These are phyloP conservation scores for Zaprionus tsacasi DNA, from an alignment of 1,140 invertebrate genomes.

Conservation along the genomic window DNA sequence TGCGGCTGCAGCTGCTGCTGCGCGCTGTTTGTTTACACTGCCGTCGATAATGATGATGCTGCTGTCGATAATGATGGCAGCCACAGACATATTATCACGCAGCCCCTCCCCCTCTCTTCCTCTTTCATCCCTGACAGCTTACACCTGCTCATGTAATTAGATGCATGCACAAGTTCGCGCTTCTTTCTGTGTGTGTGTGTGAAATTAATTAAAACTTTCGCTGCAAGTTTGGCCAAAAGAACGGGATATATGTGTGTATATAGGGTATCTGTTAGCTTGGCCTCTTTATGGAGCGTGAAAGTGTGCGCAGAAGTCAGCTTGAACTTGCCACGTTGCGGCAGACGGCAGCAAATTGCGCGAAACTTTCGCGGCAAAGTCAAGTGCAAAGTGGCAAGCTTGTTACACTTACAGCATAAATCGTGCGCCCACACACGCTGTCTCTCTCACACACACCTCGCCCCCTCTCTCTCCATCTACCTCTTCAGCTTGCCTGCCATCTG, in stretches of 20 bases:
- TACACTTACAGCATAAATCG: conserved; percentile 77
- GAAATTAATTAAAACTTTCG: conserved; percentile 81
- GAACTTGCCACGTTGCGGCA: conserved; percentile 31
- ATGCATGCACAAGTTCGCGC: conserved; percentile 59
- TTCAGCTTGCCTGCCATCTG: conserved; percentile 42
- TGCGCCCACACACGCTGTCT: conserved; percentile 7
- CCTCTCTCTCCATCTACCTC: neutral
- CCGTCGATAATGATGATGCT: conserved; percentile 31
- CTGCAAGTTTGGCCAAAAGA: conserved; percentile 55
- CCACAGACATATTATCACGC: conserved; percentile 71
- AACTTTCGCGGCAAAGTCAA: conserved; percentile 61
- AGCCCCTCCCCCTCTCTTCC: neutral
- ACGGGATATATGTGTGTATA: neutral
- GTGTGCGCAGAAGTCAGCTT: conserved; percentile 33
- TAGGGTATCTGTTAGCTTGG: conserved; percentile 33
- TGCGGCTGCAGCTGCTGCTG: conserved; percentile 65
- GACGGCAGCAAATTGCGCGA: conserved; percentile 25
- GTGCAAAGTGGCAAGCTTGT: conserved; percentile 63
- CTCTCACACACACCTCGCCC: neutral
- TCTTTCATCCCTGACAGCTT: conserved; percentile 9
- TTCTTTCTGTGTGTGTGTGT: conserved; percentile 37
- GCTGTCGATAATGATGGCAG: conserved; percentile 68
- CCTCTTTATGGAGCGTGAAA: conserved; percentile 53
- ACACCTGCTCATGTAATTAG: conserved; percentile 71
- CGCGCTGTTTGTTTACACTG: conserved; percentile 29